phyloP scores from a whole-genome alignment of 2,113 vertebrate species.

The Bubo scandiacus region DNA sequence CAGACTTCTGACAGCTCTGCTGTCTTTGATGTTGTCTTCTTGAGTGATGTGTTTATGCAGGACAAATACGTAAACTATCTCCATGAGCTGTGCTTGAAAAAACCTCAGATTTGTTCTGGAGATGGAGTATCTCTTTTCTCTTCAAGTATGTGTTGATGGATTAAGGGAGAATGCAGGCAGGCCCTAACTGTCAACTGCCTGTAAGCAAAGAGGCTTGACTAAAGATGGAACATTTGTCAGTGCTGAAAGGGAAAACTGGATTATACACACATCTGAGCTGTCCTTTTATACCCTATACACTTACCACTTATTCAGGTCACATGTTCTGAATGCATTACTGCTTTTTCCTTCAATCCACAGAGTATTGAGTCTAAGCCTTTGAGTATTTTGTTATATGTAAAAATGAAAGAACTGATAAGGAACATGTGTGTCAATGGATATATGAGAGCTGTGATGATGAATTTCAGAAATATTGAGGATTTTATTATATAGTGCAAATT shows the following conservation, averaged over 20 bases:
- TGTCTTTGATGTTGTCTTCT: constrained; percentile 18
- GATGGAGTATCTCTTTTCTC: neutral
- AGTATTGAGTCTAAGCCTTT: constrained; percentile 6
- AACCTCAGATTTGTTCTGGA: constrained; percentile 23
- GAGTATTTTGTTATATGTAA: constrained; percentile 37
- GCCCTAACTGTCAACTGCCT: neutral
- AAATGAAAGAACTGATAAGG: constrained; percentile 34
- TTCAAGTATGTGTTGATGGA: constrained; percentile 44
- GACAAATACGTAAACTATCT: neutral
- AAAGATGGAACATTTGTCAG: neutral
- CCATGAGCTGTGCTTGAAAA: constrained; percentile 18
- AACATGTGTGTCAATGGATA: constrained; percentile 26
- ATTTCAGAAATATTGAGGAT: constrained; percentile 31
- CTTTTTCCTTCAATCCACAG: neutral
- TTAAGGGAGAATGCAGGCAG: constrained; percentile 22
- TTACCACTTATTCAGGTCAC: neutral
- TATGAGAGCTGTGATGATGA: constrained; percentile 36
- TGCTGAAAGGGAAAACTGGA: neutral
- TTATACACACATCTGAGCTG: neutral
- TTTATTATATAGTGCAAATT: constrained; percentile 27
- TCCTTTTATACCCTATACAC: neutral
- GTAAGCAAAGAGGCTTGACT: neutral
- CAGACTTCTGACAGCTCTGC: neutral
- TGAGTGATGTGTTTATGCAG: constrained; percentile 20
- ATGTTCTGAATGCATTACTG: neutral